Evolutionary conservation across 2,113 vertebrate species (phyloP), one percentile per base, ranked within the genome.

Genomic region (Perca schrenkii): DNA sequence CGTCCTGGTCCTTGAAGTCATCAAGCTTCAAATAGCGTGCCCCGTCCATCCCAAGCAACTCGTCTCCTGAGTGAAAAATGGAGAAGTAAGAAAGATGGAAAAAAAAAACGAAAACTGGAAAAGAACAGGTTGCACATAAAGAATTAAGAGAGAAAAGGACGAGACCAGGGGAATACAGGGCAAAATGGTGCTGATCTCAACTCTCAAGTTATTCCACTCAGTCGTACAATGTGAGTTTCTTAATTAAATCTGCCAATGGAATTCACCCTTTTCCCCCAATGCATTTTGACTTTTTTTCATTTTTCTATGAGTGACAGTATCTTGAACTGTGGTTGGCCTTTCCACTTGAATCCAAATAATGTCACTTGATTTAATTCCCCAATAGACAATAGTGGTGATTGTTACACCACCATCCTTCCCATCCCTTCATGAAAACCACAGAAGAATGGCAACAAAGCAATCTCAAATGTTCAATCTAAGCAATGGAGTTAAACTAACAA

Each of bases 1-100:
- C 96, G 15, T 96, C 96, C 77, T 95, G 96, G 75, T 96, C 96
- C 83, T 96, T 96, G 64, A 96, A 92, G 88, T 96, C 95, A 43
- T 96, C 96, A 15, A 96, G 92, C 84, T 96, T 96, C 72, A 96
- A 86, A 84, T 96, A 96, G 17, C 95, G 94, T 13, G 91, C 95
- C 15, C 95, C 94, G 40, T 96, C 96, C 94, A 95, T 93, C 50
- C 95, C 95, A 8, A 96, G 92, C 77, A 96, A 75, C 89, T 96
- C 96, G 61, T 96, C 96, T 36, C 96, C 96, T 96, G 87, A 22
- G 62, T 68, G 77, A 5, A 63, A 71, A 71, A 63, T 17, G 53
- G 43, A 63, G 43, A 34, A 14, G 31, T 93, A 43, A 86, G 67
- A 69, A 19, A 75, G 13, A 3, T 5, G 25, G 16, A 73, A 46